Conservation (phyloP, 2,797 vertebrate genomes). For the Lepus townsendii region DNA sequence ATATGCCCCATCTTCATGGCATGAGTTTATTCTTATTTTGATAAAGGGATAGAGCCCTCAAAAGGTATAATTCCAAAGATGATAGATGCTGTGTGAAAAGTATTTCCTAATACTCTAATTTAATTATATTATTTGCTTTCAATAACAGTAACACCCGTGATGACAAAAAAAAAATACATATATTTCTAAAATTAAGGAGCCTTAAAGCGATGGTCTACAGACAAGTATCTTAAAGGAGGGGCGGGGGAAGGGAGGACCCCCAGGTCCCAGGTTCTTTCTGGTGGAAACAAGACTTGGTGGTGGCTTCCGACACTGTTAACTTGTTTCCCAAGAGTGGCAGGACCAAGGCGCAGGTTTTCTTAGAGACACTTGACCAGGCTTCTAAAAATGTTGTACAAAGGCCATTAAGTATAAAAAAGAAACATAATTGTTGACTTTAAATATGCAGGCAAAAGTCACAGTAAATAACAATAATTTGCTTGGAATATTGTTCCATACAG, state of each 20-base stretch:
- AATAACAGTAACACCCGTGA: not conserved
- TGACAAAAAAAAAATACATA: not conserved
- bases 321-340: constrained; percentile 72
- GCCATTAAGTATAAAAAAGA: constrained; percentile 85
- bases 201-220: too few species aligned
- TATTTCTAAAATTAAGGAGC: constrained; percentile 30
- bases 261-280: not conserved
- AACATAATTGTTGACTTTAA: constrained; percentile 89
- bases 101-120: not conserved
- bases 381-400: constrained; percentile 88
- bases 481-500: constrained; percentile 86
- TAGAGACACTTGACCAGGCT: constrained; percentile 84
- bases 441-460: constrained; percentile 87
- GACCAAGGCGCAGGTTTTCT: constrained; percentile 74
- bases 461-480: constrained; percentile 91
- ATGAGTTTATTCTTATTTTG: not conserved
- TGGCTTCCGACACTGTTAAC: constrained; percentile 73
- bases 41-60: not conserved
- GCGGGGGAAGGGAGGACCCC: not conserved
- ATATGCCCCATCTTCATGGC: not conserved
- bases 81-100: not conserved
- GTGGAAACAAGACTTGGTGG: constrained; percentile 32
- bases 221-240: not conserved
- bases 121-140: not conserved
- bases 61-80: not conserved